Evolutionary conservation across 2,888 invertebrate genomes (phyloP), one percentile per base, ranked within the genome.

Genomic region (Drosophila quasianomalipes): DNA sequence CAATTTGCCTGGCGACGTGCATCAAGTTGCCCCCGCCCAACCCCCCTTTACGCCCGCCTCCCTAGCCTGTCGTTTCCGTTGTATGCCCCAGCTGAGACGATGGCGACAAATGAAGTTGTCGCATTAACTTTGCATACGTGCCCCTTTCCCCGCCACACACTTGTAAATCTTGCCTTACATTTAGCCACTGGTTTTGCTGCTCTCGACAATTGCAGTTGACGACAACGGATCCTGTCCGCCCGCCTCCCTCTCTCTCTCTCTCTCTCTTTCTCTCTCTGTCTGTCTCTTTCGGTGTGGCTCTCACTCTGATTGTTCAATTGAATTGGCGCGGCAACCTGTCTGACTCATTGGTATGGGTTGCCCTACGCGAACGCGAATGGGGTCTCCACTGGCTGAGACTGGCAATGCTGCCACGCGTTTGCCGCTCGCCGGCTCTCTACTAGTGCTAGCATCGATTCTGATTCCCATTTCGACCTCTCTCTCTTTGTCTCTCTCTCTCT

Each of bases 1-100:
- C 92, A 90, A 91, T 91, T 89, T 81, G 83, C 70, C 70, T 77
- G 80, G 76, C 89, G 79, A 89, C 90, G 84, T 87, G 85, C 90
- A 59, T 51, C 82, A 65, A 55, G 74, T 70, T 57, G 80, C 52
- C 61, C 16, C 44, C 64, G 12, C 30, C 35, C 60, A 22, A 22
- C 22, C 22, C 22, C 22, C 22, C 22, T 1, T 22, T 1, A 0
- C 22, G 22, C 22, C 22, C 22, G 22, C 22, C 22, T 22, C 22
- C 22, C 22, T 22, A 22, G 71, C 54, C 54, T 69, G 72, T 37
- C 59, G 62, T 81, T 83, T 79, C 83, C 79, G 81, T 70, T 83
- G 74, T 53, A 5, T 75, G 78, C 78, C 66, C 74, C 79, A 68
- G 70, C 74, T 61, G 33, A 60, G 58, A 44, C 65, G 39, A 35